phyloP scores from a whole-genome alignment of 53 echinoderm and acorn worm species.

The Patiria pectinifera region DNA sequence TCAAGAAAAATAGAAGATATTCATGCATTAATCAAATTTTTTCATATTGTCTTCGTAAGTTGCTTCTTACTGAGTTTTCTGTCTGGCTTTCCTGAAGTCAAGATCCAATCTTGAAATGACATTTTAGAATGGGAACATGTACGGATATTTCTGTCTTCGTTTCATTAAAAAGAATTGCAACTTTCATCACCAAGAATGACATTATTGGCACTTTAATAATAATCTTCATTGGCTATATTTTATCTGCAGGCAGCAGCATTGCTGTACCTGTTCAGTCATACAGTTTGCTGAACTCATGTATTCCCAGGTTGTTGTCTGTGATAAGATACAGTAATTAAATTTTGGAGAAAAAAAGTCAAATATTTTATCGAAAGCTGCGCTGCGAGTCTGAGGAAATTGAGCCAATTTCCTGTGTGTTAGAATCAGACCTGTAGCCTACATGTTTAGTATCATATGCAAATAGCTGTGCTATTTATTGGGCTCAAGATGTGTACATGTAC shows the following conservation, averaged over 20 bases:
- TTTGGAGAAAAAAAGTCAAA: neutral
- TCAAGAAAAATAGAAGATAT: no score
- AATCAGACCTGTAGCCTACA: neutral
- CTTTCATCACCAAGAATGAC: no score
- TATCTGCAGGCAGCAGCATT: no score
- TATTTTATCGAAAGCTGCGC: neutral
- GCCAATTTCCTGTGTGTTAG: conserved; percentile 30
- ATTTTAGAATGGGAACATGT: neutral
- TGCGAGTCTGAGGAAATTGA: conserved; percentile 32
- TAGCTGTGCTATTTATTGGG: neutral
- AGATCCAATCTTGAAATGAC: neutral
- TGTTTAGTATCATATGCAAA: neutral
- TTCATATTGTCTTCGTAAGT: no score
- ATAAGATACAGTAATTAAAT: conserved; percentile 14
- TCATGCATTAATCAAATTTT: no score
- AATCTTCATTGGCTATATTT: no score
- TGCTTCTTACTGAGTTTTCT: neutral
- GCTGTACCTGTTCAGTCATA: neutral
- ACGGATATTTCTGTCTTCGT: neutral
- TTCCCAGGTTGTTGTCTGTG: neutral
- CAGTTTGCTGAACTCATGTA: neutral
- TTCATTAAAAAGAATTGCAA: no score
- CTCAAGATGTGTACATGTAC: neutral
- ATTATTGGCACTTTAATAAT: no score
- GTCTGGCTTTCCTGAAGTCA: neutral